Percentiles rank a stretch among this genome's conserved stretches.
These are phyloP conservation scores for Phortica okadai DNA, from an alignment of 2,888 invertebrate genomes.

Conservation along the genomic window DNA sequence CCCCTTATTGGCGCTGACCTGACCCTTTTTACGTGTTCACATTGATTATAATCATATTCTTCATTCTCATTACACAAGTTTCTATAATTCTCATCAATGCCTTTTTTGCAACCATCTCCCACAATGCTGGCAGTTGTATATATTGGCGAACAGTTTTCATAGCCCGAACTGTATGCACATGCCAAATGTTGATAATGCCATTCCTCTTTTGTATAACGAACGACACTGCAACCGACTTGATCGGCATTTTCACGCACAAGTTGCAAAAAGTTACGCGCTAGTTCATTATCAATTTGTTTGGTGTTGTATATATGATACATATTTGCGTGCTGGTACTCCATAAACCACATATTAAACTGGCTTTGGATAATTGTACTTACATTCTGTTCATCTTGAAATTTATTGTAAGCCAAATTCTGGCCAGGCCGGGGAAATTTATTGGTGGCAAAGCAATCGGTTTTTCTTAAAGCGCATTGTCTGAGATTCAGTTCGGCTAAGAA, in stretches of 20 bases:
- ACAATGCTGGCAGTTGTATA: not conserved
- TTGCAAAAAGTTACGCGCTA: conserved; percentile 19
- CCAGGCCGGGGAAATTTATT: not conserved
- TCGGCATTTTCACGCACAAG: not conserved
- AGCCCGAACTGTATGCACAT: conserved; percentile 7
- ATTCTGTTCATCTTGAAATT: conserved; percentile 1
- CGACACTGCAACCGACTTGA: conserved; percentile 12
- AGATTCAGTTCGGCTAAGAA: not conserved
- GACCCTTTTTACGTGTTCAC: not conserved
- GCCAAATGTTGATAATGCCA: conserved; percentile 11
- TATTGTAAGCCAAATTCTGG: conserved; percentile 33
- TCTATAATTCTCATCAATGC: not conserved
- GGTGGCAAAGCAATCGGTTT: not conserved
- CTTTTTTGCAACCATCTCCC: not conserved
- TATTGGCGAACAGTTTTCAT: not conserved
- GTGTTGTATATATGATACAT: not conserved
- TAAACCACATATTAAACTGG: conserved; percentile 33
- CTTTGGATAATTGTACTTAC: conserved; percentile 1
- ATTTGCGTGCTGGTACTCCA: conserved; percentile 9
- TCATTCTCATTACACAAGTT: not conserved
- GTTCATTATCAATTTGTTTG: not conserved
- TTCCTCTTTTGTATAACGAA: not conserved
- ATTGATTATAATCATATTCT: not conserved
- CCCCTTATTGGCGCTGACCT: no score
- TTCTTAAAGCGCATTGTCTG: not conserved